phyloP scores from a whole-genome alignment of 2,113 vertebrate genomes.

The Gobiocypris rarus region DNA sequence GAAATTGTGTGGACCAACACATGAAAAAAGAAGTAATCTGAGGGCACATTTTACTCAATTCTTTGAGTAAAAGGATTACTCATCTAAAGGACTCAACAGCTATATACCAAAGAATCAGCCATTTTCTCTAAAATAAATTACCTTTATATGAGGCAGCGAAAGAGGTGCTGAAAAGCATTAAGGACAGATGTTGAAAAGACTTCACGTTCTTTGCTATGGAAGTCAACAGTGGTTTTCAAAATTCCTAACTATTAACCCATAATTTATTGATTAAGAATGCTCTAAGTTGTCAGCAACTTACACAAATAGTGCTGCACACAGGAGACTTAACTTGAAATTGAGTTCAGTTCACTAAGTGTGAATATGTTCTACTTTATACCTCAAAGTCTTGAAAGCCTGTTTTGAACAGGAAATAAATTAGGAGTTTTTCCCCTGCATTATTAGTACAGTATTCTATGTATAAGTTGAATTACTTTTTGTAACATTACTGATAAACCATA shows the following conservation, averaged over 20 bases:
- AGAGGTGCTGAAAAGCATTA: not conserved
- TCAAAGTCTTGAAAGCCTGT: not conserved
- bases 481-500: not conserved
- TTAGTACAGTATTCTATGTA: not conserved
- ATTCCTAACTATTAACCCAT: not conserved
- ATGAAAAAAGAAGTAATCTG: not conserved
- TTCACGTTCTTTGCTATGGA: not conserved
- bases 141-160: not conserved
- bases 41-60: not conserved
- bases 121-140: not conserved
- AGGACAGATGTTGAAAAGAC: not conserved
- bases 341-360: not conserved
- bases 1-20: not conserved
- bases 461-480: not conserved
- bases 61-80: not conserved
- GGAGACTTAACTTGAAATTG: not conserved
- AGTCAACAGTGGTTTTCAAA: not conserved
- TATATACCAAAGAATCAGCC: not conserved
- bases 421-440: not conserved
- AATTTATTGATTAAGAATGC: no score
- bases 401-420: not conserved
- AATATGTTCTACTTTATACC: not conserved
- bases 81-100: not conserved
- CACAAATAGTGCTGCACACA: no score
- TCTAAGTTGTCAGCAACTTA: no score